phyloP scores from a whole-genome alignment of 2,113 vertebrate species.

The Gila orcuttii region DNA sequence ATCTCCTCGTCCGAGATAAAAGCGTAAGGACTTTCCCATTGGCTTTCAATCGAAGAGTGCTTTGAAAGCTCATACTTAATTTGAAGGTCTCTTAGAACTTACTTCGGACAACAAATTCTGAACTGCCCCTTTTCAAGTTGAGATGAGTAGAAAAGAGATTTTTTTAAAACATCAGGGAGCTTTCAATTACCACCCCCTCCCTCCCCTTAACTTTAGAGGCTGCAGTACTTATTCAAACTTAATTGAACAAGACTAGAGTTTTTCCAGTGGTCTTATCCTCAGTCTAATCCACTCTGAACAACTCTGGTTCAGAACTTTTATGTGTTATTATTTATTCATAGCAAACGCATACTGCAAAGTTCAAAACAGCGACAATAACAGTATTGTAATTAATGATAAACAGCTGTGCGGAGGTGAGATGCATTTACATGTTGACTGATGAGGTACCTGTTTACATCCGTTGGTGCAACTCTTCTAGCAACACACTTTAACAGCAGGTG shows the following conservation, averaged over 20 bases:
- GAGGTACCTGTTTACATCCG: constrained; percentile 41
- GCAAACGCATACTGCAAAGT: not conserved
- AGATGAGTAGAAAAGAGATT: constrained; percentile 75
- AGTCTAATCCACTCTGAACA: constrained; percentile 67
- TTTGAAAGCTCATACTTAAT: constrained; percentile 80
- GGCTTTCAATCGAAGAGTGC: constrained; percentile 77
- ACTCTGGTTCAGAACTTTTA: constrained; percentile 57
- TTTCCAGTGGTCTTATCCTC: constrained; percentile 60
- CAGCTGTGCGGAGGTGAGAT: constrained; percentile 9
- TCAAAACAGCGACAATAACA: not conserved
- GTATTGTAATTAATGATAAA: constrained; percentile 18
- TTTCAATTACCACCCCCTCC: constrained; percentile 69
- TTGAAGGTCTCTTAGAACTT: constrained; percentile 80
- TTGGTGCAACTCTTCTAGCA: constrained; percentile 53
- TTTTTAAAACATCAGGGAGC: constrained; percentile 74
- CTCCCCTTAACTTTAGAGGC: constrained; percentile 65
- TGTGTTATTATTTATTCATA: constrained; percentile 61
- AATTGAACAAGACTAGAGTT: constrained; percentile 74
- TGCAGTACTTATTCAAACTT: constrained; percentile 71
- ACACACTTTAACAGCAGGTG: constrained; percentile 55
- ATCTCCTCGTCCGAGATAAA: constrained; percentile 76
- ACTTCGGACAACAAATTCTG: constrained; percentile 81
- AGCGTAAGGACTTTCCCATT: constrained; percentile 79
- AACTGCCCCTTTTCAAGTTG: constrained; percentile 76
- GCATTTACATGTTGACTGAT: constrained; percentile 36